Percentiles rank a stretch among this genome's conserved stretches.
These are phyloP conservation scores for Peromyscus maniculatus DNA, from an alignment of 2,113 vertebrate genomes.

Conservation along the genomic window DNA sequence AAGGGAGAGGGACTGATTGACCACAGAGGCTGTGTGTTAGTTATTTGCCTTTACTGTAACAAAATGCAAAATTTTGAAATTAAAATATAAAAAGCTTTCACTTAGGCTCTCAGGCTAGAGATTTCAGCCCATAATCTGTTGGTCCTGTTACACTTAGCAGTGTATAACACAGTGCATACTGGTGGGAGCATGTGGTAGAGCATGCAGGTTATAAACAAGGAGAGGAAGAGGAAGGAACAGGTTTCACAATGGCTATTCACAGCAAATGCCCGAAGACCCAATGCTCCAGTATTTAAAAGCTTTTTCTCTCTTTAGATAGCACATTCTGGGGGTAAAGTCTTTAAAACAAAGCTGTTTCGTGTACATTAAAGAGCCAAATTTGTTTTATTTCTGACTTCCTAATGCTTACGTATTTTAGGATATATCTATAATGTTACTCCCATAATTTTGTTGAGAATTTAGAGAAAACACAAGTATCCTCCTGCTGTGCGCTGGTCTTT, in stretches of 20 bases:
- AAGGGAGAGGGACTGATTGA: fast-evolving
- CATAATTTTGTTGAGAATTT: background rate
- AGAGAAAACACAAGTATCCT: background rate
- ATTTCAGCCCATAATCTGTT: background rate
- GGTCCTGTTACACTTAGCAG: background rate
- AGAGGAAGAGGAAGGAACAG: background rate
- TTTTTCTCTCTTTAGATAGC: background rate
- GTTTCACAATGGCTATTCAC: no score
- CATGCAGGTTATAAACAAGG: background rate
- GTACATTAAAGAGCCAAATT: background rate
- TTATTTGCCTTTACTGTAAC: background rate
- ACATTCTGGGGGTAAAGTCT: no score
- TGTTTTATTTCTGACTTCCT: background rate
- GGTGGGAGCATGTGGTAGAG: fast-evolving
- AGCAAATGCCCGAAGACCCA: background rate
- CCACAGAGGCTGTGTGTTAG: background rate
- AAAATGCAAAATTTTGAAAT: background rate
- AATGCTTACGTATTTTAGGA: background rate
- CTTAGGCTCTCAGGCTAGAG: background rate
- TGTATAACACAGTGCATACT: fast-evolving
- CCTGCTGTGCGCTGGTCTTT: no score
- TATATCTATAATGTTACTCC: background rate
- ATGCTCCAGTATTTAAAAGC: no score
- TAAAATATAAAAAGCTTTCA: background rate
- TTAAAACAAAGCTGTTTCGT: background rate